Evolutionary conservation across 2,797 vertebrate genomes (phyloP), one percentile per base, ranked within the genome.

Genomic region (Melanotaenia nigrans): DNA sequence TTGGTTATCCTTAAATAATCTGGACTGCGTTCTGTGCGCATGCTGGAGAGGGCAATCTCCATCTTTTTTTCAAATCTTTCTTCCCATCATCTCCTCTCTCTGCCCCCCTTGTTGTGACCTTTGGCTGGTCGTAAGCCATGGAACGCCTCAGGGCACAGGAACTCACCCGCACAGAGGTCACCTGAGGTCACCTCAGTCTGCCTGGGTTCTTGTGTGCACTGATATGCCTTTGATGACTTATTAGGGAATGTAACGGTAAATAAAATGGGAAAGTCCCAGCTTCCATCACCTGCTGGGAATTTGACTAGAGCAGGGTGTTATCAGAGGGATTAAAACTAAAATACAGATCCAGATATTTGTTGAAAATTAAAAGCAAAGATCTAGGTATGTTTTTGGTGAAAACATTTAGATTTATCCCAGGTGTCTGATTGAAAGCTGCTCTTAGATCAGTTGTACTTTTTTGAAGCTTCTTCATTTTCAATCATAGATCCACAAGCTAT

Each of bases 151-250:
- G 79, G 81, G 83, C 88, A 88, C 87, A 90, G 91, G 90, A 93
- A 91, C 81, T 91, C 87, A 90, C 89, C 91, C 77, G 63, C 64
- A 40, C 73, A 81, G 65, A 89, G 91, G 91, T 92, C 90, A 78
- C 14, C 59, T 10, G 51, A 88, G 89, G 91, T 91, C 85, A 84
- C 81, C 71, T 45, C 36, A 77, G 78, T 75, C 84, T 61, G 73
- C 82, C 71, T 80, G 76, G 81, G 59, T 84, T 84, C 79, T 71
- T 71, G 79, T 87, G 82, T 82, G 83, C 62, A 56, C 77, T 76
- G 89, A 87, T 88, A 79, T 82, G 76, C 80, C 83, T 87, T 85
- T 90, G 87, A 89, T 84, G 90, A 83, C 85, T 88, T 89, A 87
- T 92, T 90, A 91, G 77, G 73, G 68, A 80, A 84, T 61, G 73